Conservation (phyloP, 2,797 vertebrate species). For the Gymnocypris eckloni region DNA sequence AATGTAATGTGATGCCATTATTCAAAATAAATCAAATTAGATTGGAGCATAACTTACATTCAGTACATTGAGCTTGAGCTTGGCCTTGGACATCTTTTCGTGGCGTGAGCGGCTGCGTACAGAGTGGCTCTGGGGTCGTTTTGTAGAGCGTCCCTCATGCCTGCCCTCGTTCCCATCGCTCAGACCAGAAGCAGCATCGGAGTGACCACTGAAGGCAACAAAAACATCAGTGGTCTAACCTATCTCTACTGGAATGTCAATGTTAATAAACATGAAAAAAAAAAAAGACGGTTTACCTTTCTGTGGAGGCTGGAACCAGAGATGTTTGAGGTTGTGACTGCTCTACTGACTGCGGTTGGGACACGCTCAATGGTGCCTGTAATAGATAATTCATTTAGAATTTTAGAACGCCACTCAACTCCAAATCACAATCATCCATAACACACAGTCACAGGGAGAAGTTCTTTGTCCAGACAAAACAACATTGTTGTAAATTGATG, state of each 20-base stretch:
- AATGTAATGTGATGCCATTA: neutral
- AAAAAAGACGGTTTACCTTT: constrained; percentile 67
- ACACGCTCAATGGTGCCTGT: constrained; percentile 67
- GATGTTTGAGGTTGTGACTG: constrained; percentile 63
- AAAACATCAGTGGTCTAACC: neutral
- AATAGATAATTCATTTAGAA: constrained; percentile 32
- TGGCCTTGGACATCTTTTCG: constrained; percentile 89
- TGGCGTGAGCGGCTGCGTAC: constrained; percentile 95
- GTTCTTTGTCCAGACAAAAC: neutral
- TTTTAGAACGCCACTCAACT: neutral
- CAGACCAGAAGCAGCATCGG: constrained; percentile 89
- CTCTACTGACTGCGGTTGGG: constrained; percentile 70
- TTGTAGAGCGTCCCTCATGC: constrained; percentile 88
- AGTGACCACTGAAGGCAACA: constrained; percentile 82
- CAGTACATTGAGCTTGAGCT: constrained; percentile 94
- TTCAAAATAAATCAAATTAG: neutral
- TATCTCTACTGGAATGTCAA: neutral
- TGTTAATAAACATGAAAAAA: neutral
- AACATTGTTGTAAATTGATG: neutral
- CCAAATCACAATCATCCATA: neutral
- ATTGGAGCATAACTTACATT: constrained; percentile 78
- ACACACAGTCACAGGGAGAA: neutral
- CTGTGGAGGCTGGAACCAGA: constrained; percentile 67
- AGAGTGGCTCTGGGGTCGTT: constrained; percentile 88
- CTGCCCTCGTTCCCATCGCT: constrained; percentile 95